These are phyloP conservation scores for Sturnus vulgaris DNA, from an alignment of 2,113 vertebrate species.

Conservation along the genomic window DNA sequence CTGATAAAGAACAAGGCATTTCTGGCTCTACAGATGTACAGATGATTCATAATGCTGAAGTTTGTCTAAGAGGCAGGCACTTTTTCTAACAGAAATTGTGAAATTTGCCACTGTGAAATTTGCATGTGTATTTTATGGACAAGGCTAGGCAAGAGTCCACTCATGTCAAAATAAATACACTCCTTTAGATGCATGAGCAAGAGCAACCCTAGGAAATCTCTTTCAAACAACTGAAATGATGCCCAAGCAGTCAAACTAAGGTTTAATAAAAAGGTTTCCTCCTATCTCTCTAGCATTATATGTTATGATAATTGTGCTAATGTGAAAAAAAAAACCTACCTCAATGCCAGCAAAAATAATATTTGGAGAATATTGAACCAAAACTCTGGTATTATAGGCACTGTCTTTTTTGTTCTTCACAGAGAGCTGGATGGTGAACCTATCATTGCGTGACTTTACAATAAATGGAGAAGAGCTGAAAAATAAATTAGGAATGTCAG, in stretches of 20 bases:
- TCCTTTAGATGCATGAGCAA: neutral
- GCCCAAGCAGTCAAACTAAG: neutral
- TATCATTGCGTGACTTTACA: slow-evolving; percentile 81
- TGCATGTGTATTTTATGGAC: neutral
- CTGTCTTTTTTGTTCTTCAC: slow-evolving; percentile 87
- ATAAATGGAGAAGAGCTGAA: slow-evolving; percentile 72
- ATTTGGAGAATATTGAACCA: slow-evolving; percentile 84
- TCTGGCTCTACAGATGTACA: neutral
- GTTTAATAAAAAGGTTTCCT: neutral
- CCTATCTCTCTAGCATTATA: neutral
- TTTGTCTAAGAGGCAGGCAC: neutral
- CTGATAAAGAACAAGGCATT: neutral
- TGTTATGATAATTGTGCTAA: neutral
- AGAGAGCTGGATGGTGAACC: slow-evolving; percentile 78
- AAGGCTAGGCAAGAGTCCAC: neutral
- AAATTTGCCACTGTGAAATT: neutral
- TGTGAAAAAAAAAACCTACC: slow-evolving; percentile 70
- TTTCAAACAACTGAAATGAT: neutral
- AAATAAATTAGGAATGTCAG: slow-evolving; percentile 1
- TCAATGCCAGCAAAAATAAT: slow-evolving; percentile 90
- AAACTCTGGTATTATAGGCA: slow-evolving; percentile 91
- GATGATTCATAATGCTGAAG: neutral
- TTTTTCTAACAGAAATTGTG: neutral
- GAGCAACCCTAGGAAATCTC: neutral
- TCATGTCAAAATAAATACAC: neutral